Evolutionary conservation across 2,888 invertebrate genomes (phyloP).

Genomic region (Uropetala carovei): DNA sequence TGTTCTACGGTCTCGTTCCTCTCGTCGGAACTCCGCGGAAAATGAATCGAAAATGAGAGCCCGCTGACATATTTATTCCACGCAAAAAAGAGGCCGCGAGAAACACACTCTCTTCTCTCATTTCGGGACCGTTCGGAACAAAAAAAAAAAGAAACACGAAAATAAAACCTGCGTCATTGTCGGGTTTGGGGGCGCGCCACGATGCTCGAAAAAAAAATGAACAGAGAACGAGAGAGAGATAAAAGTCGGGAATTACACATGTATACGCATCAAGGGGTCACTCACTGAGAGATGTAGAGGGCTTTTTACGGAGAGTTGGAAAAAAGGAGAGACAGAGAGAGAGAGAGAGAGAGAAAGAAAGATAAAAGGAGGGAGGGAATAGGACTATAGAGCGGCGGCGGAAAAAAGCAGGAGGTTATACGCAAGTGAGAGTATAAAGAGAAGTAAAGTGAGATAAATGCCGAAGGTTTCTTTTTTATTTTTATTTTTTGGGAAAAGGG

Average conservation of each 20-base stretch:
- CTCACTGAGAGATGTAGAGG: neutral
- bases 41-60: constrained; percentile 1
- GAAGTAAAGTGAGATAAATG: constrained; percentile 14
- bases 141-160: neutral
- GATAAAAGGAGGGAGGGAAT: neutral
- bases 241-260: neutral
- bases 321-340: neutral
- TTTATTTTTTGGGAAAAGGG: too few species aligned
- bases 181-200: neutral
- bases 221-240: neutral
- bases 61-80: neutral
- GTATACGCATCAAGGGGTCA: neutral
- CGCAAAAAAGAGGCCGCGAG: neutral
- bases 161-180: neutral
- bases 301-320: neutral
- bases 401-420: neutral
- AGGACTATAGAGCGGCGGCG: neutral
- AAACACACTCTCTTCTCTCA: neutral
- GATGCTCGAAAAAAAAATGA: neutral
- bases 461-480: neutral
- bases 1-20: neutral
- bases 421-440: constrained; percentile 32
- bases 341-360: neutral
- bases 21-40: neutral
- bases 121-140: neutral